Evolutionary conservation across 2,113 vertebrate genomes (phyloP).

Genomic region (Hypocryptadius cinnamomeus): DNA sequence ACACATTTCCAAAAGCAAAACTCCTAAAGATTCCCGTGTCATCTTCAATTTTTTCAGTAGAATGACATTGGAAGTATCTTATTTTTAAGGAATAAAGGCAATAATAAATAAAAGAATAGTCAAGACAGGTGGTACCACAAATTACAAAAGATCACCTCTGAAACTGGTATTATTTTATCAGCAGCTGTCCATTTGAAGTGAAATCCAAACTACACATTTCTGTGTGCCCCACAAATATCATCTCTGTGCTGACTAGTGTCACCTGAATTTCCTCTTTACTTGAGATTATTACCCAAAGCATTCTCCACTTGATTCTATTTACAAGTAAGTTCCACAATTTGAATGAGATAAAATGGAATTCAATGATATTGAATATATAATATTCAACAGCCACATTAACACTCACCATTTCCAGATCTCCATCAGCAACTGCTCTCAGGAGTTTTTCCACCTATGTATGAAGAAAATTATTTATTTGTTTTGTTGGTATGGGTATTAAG

Average conservation of each 20-base stretch:
- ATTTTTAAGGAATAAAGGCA: not conserved
- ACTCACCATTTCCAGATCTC: slow-evolving; percentile 94
- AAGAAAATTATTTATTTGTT: not conserved
- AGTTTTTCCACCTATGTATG: slow-evolving; percentile 89
- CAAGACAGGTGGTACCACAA: not conserved
- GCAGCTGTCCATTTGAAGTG: not conserved
- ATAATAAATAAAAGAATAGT: not conserved
- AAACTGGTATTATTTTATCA: not conserved
- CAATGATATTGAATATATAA: not conserved
- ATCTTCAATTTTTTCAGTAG: not conserved
- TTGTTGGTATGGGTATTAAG: not conserved
- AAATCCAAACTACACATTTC: not conserved
- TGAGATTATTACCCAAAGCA: not conserved
- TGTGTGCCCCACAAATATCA: not conserved
- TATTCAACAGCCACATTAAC: not conserved
- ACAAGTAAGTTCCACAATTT: not conserved
- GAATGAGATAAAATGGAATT: not conserved
- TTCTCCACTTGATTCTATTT: not conserved
- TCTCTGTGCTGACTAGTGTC: not conserved
- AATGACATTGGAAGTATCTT: not conserved
- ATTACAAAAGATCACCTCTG: not conserved
- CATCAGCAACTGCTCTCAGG: slow-evolving; percentile 88
- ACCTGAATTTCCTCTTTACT: not conserved
- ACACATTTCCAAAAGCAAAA: not conserved
- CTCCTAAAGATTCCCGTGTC: not conserved